Evolutionary conservation across 2,113 vertebrate genomes (phyloP), one percentile per base, ranked within the genome.

Genomic region (Athene noctua): DNA sequence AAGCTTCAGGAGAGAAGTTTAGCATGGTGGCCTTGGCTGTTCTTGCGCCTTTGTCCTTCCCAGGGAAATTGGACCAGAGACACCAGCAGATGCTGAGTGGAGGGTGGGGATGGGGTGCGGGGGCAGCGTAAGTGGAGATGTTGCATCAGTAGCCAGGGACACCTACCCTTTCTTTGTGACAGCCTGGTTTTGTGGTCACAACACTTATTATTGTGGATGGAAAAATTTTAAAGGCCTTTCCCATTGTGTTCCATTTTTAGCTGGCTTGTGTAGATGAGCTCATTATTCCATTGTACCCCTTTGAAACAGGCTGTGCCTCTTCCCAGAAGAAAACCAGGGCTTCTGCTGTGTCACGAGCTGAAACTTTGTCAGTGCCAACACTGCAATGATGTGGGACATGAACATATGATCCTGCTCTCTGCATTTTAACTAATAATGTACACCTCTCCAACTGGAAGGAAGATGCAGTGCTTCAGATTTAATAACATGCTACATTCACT

Each of bases 1-100:
- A 98, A 84, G 95, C 94, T 97, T 92, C 58, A 15, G 89, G 91
- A 96, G 93, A 92, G 96, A 94, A 92, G 95, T 97, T 92, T 59
- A 86, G 79, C 51, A 2, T 74, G 82, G 81, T 79, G 96, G 98
- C 97, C 97, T 97, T 98, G 97, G 97, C 51, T 97, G 96, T 94
- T 98, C 93, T 97, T 96, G 86, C 11, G 10, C 82, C 79, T 98
- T 98, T 98, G 98, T 97, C 98, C 97, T 98, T 98, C 83, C 72
- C 40, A 66, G 87, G 82, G 86, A 96, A 96, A 81, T 80, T 12
- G 52, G 91, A 38, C 47, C 1, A 1, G 34, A 47, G 72, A 36
- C 21, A 42, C 3, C 4, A 9, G 61, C 2, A 5, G 68, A 58
- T 47, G 54, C 36, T 49, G 75, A 75, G 36, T 1, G 1, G 5